Evolutionary conservation across 2,888 invertebrate species (phyloP).

Genomic region (Macroteleia sp.): DNA sequence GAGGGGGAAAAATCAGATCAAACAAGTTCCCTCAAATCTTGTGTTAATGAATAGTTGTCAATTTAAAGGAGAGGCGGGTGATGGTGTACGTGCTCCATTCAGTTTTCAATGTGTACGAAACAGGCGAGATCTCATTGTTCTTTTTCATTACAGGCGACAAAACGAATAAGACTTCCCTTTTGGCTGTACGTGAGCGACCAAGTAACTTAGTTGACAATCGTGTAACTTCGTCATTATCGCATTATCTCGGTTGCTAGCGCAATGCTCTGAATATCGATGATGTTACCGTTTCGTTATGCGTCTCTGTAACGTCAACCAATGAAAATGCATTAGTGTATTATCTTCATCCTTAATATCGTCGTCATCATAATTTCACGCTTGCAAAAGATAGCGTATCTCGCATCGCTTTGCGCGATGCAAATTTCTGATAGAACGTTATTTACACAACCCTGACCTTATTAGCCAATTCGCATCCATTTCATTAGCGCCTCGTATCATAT

Average conservation of each 20-base stretch:
- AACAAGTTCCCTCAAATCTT: too few species aligned
- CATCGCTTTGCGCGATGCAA: conserved; percentile 36
- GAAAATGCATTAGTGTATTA: conserved; percentile 43
- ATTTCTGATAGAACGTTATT: conserved; percentile 64
- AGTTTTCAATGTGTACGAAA: too few species aligned
- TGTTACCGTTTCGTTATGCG: conserved; percentile 27
- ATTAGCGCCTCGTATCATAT: conserved; percentile 49
- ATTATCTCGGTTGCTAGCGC: conserved; percentile 30
- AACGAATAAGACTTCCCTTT: too few species aligned
- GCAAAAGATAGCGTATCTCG: conserved; percentile 45
- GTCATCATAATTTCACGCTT: conserved; percentile 44
- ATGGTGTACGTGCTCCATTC: too few species aligned
- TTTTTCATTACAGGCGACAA: too few species aligned
- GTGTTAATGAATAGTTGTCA: too few species aligned
- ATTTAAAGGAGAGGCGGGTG: too few species aligned
- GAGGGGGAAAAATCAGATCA: too few species aligned
- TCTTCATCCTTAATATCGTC: conserved; percentile 42
- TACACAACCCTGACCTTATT: conserved; percentile 69
- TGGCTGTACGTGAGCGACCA: neutral
- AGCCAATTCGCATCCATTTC: conserved; percentile 62
- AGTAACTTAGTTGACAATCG: conserved; percentile 42
- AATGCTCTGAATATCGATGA: conserved; percentile 52
- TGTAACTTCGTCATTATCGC: conserved; percentile 50
- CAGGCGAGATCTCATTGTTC: too few species aligned
- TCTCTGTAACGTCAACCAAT: too few species aligned